A percentile compares a stretch with the other conserved stretches of the same genome.
Conservation (phyloP, 2,113 vertebrate species). For the Eidolon helvum region DNA sequence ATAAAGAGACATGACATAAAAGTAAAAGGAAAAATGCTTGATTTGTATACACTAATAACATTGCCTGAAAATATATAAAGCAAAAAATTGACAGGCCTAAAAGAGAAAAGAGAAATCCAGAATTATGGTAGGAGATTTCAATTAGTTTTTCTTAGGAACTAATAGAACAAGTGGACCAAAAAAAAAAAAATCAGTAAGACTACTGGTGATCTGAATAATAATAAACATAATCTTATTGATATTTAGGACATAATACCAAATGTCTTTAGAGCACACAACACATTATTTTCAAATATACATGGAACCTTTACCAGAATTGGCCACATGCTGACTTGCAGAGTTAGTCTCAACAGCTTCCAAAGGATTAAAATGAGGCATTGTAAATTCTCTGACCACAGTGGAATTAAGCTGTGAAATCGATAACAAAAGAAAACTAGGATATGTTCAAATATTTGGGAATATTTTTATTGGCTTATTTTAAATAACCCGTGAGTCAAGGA, state of each 20-base stretch:
- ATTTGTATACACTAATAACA: not conserved
- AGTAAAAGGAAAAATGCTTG: not conserved
- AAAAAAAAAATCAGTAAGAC: not conserved
- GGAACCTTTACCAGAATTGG: not conserved
- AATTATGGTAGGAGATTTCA: not conserved
- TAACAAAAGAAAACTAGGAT: not conserved
- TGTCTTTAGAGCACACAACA: not conserved
- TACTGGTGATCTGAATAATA: not conserved
- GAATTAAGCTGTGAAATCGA: not conserved
- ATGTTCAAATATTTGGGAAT: not conserved
- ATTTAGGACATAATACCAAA: not conserved
- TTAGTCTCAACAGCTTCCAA: not conserved
- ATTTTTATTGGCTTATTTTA: conserved; percentile 31
- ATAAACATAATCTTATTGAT: not conserved
- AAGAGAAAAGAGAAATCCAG: not conserved
- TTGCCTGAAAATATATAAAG: not conserved
- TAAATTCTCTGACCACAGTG: not conserved
- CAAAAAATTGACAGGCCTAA: not conserved
- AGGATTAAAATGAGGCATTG: not conserved
- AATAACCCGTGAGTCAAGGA: not conserved
- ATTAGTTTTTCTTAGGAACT: not conserved
- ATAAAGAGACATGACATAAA: not conserved
- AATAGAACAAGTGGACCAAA: not conserved
- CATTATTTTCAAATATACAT: not conserved
- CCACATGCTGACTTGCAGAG: not conserved